A percentile compares a stretch with the other conserved stretches of the same genome.
Evolutionary conservation across 53 echinoderm and acorn worm species (phyloP).

Genomic region (Echinometra lucunter): DNA sequence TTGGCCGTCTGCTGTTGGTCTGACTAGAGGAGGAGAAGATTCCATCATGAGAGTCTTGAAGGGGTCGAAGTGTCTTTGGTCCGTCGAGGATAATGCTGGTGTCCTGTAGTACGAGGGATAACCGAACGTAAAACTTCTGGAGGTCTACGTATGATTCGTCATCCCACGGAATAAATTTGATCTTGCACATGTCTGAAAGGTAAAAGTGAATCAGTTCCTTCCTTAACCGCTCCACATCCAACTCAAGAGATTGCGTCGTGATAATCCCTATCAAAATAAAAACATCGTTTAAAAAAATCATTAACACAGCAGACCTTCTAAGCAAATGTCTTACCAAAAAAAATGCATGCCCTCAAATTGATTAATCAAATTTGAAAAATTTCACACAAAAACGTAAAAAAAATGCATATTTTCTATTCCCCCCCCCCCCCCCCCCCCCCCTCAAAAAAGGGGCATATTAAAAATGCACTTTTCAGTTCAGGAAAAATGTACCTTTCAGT

Average conservation of each 20-base stretch:
- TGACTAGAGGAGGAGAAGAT: constrained; percentile 2
- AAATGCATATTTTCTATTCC: too few relatives aligned
- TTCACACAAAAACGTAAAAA: too few relatives aligned
- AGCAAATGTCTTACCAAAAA: too few relatives aligned
- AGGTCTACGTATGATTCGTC: constrained; percentile 59
- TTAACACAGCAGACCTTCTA: too few relatives aligned
- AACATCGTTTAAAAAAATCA: not conserved
- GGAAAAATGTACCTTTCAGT: too few relatives aligned
- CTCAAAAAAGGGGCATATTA: too few relatives aligned
- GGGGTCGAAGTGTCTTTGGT: constrained; percentile 10
- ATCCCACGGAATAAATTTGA: constrained; percentile 66
- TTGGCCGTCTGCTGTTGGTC: not conserved
- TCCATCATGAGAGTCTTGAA: constrained; percentile 47
- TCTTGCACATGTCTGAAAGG: constrained; percentile 56
- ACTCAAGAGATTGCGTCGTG: not conserved
- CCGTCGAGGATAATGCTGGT: not conserved
- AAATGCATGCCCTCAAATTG: too few relatives aligned
- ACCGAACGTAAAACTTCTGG: constrained; percentile 26
- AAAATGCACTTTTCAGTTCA: too few relatives aligned
- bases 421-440: too few relatives aligned
- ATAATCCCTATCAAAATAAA: not conserved
- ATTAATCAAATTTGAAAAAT: too few relatives aligned
- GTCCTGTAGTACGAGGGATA: constrained; percentile 43
- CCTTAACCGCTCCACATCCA: constrained; percentile 40
- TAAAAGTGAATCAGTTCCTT: constrained; percentile 51